A percentile compares a stretch with the other conserved stretches of the same genome.
These are phyloP conservation scores for Danio aesculapii DNA, from an alignment of 2,797 vertebrate species.

Conservation along the genomic window DNA sequence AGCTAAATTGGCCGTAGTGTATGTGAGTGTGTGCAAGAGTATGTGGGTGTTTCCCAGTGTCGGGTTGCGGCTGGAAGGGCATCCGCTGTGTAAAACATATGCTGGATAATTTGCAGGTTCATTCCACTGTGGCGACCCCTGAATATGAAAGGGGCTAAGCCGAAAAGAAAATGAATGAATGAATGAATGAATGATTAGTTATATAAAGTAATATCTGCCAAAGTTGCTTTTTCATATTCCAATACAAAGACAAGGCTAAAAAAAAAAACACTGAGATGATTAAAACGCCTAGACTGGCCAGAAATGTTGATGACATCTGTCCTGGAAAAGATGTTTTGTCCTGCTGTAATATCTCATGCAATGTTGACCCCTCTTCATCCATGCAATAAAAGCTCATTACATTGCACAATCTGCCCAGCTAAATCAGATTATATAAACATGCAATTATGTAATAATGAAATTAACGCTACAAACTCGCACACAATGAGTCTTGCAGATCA, in stretches of 20 bases:
- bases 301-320: neutral
- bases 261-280: neutral
- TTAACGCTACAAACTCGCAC: neutral
- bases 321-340: slow-evolving; percentile 8
- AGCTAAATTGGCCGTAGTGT: no score
- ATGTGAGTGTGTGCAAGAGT: no score
- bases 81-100: no score
- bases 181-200: neutral
- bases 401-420: neutral
- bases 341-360: neutral
- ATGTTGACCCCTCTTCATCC: slow-evolving; percentile 13
- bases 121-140: no score
- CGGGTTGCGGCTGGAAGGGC: no score
- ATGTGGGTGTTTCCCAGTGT: no score
- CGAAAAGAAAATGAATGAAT: no score
- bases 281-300: slow-evolving; percentile 11
- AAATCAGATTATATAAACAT: slow-evolving; percentile 34
- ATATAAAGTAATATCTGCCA: neutral
- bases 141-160: no score
- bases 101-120: no score
- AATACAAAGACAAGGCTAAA: no score
- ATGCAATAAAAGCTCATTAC: slow-evolving; percentile 23
- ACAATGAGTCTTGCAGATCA: neutral
- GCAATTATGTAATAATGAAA: slow-evolving; percentile 9
- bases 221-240: no score